phyloP scores from a whole-genome alignment of 2,113 vertebrate species.

The Erythrolamprus reginae region DNA sequence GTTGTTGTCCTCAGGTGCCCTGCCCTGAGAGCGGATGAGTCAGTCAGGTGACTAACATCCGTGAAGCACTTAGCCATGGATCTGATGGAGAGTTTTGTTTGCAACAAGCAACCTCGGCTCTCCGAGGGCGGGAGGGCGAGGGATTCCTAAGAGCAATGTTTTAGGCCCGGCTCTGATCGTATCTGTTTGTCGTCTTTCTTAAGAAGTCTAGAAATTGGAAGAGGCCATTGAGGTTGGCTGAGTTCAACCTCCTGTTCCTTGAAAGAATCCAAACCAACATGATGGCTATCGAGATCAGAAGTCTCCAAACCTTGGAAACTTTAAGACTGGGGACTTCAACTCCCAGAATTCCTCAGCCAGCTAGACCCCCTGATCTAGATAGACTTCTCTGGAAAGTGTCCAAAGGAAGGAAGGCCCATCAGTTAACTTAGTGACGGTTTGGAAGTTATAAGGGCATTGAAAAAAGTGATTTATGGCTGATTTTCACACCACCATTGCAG shows the following conservation, averaged over 20 bases:
- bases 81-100: neutral
- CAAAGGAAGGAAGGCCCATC: neutral
- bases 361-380: too few species aligned
- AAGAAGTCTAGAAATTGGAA: too few species aligned
- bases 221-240: neutral
- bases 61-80: neutral
- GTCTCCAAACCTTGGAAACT: too few species aligned
- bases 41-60: neutral
- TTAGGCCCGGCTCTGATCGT: too few species aligned
- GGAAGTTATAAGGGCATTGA: too few species aligned
- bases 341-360: too few species aligned
- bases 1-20: neutral
- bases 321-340: too few species aligned
- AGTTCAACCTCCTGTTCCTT: neutral
- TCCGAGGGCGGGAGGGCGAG: neutral
- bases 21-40: neutral
- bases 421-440: too few species aligned
- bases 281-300: neutral
- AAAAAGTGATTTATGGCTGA: too few species aligned
- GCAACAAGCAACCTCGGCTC: neutral
- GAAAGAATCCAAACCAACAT: neutral
- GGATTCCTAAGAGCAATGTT: neutral
- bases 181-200: too few species aligned
- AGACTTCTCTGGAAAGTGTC: neutral
- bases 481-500: too few species aligned